These are phyloP conservation scores for Grallaria varia DNA, from an alignment of 2,113 vertebrate species.

Conservation along the genomic window DNA sequence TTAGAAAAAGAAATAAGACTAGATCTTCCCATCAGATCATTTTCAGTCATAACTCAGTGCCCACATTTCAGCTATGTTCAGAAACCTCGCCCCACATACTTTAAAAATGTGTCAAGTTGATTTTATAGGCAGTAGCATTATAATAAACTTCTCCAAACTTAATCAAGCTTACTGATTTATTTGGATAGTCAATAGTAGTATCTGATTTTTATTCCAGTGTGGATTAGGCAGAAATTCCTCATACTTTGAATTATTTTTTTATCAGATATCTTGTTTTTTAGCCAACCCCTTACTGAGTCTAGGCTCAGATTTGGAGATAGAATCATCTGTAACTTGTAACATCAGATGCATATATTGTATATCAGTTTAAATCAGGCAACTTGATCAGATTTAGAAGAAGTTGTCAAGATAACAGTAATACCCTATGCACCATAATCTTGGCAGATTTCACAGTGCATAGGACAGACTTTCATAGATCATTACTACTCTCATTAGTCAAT, in stretches of 20 bases:
- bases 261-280: conserved; percentile 31
- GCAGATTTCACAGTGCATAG: background rate
- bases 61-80: background rate
- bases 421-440: background rate
- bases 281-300: conserved; percentile 27
- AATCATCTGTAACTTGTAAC: conserved; percentile 31
- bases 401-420: background rate
- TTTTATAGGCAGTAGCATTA: conserved; percentile 51
- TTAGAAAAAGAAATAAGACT: conserved; percentile 28
- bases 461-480: background rate
- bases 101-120: conserved; percentile 14
- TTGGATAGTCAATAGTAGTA: conserved; percentile 26
- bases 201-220: conserved; percentile 30
- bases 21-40: conserved; percentile 28
- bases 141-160: conserved; percentile 37
- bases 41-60: background rate
- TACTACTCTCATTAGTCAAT: background rate
- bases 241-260: conserved; percentile 32
- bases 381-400: conserved; percentile 39
- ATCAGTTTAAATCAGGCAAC: background rate
- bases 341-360: conserved; percentile 2
- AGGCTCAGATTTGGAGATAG: conserved; percentile 11
- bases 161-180: conserved; percentile 44
- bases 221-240: conserved; percentile 48
- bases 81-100: conserved; percentile 12